Conservation (phyloP, 2,113 vertebrate species). For the Oreotragus oreotragus region DNA sequence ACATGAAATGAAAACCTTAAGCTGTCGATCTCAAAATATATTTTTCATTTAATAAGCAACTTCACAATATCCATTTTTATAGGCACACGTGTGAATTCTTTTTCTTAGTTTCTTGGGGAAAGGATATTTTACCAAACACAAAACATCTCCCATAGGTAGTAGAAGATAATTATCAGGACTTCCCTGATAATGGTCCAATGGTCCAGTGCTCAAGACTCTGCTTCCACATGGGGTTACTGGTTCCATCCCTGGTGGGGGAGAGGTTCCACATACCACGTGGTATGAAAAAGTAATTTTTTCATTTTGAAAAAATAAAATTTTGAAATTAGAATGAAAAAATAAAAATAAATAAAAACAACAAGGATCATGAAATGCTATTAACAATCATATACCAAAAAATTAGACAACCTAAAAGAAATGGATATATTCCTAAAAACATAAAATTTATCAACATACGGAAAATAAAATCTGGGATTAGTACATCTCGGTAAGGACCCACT, state of each 20-base stretch:
- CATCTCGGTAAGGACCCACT: not conserved
- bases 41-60: not conserved
- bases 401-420: not conserved
- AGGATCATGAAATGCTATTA: not conserved
- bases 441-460: not conserved
- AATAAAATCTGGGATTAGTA: not conserved
- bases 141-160: not conserved
- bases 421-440: not conserved
- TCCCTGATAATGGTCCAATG: too few species aligned
- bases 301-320: not conserved
- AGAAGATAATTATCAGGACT: not conserved
- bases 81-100: not conserved
- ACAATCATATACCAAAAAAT: not conserved
- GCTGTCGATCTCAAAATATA: not conserved
- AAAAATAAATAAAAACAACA: not conserved
- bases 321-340: not conserved
- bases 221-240: not conserved
- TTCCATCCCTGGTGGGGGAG: not conserved
- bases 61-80: not conserved
- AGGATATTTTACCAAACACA: constrained; percentile 3
- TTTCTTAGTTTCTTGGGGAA: not conserved
- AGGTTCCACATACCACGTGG: not conserved
- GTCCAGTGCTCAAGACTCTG: not conserved
- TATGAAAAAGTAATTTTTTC: not conserved
- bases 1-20: not conserved